Evolutionary conservation across 30 jellyfish, hydroid and myxozoan species (phyloP).

Genomic region (Morbakka virulenta): DNA sequence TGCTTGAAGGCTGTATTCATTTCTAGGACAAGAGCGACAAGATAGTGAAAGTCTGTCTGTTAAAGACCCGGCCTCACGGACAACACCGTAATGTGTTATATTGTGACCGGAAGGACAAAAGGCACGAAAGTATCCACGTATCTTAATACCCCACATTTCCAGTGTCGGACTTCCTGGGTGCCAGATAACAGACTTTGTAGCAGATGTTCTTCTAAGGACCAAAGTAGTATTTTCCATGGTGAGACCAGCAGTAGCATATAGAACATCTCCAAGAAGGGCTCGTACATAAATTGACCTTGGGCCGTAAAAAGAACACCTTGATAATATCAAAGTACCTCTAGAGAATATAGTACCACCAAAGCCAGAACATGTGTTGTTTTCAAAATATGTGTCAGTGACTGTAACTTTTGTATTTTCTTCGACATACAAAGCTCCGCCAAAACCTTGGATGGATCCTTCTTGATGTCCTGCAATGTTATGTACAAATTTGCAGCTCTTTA

Average conservation of each 20-base stretch:
- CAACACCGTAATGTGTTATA: conserved; percentile 68
- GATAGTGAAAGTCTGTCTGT: conserved; percentile 72
- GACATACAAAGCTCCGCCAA: conserved; percentile 92
- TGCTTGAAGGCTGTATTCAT: conserved; percentile 71
- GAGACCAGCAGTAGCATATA: conserved; percentile 89
- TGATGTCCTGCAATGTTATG: conserved; percentile 84
- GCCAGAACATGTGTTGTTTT: conserved; percentile 88
- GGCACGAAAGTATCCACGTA: conserved; percentile 69
- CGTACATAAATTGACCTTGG: conserved; percentile 6
- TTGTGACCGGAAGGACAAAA: conserved; percentile 91
- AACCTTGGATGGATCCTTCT: conserved; percentile 84
- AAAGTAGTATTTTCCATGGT: conserved; percentile 77
- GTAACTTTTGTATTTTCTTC: conserved; percentile 52
- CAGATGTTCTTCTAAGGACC: conserved; percentile 49
- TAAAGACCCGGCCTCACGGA: conserved; percentile 38
- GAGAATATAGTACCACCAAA: conserved; percentile 93
- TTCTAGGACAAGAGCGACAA: conserved; percentile 79
- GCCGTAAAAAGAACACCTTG: conserved; percentile 55
- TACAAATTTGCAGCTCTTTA: conserved; percentile 17
- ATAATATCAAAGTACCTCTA: conserved; percentile 68
- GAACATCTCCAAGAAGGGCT: conserved; percentile 86
- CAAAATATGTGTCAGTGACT: conserved; percentile 41
- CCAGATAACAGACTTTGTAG: conserved; percentile 75
- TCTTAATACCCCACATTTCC: conserved; percentile 65
- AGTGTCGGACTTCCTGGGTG: conserved; percentile 98